These are phyloP conservation scores for Salmo trutta DNA, from an alignment of 2,797 vertebrate species.

Conservation along the genomic window DNA sequence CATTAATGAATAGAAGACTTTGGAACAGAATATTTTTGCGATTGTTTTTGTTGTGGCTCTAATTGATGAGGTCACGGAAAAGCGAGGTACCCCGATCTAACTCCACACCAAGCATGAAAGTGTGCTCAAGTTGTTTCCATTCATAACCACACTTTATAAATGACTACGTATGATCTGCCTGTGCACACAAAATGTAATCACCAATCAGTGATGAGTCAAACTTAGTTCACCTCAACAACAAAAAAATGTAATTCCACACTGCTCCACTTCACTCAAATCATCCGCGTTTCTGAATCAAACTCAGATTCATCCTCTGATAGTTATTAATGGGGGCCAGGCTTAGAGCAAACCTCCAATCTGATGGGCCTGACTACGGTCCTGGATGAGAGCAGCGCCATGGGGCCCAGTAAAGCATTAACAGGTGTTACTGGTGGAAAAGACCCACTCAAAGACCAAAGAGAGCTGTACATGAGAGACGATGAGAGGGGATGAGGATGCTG, in stretches of 20 bases:
- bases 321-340: conserved; percentile 73
- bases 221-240: conserved; percentile 25
- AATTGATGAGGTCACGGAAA: conserved; percentile 41
- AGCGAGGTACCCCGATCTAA: conserved; percentile 26
- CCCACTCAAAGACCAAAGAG: conserved; percentile 74
- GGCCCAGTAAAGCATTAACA: conserved; percentile 75
- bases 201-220: conserved; percentile 60
- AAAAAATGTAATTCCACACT: not conserved
- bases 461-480: conserved; percentile 43
- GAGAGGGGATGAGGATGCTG: conserved; percentile 14
- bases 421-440: conserved; percentile 71
- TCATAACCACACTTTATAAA: conserved; percentile 43
- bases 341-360: conserved; percentile 57
- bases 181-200: conserved; percentile 43
- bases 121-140: conserved; percentile 37
- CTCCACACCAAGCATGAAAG: conserved; percentile 19
- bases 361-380: conserved; percentile 71
- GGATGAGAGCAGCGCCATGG: conserved; percentile 62
- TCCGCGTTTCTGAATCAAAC: conserved; percentile 60
- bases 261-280: conserved; percentile 19
- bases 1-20: conserved; percentile 37
- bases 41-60: conserved; percentile 47
- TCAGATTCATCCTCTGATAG: conserved; percentile 52
- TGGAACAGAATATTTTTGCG: not conserved
- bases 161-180: conserved; percentile 51